Conservation (phyloP, 1,140 invertebrate species). For the Zaprionus camerounensis region DNA sequence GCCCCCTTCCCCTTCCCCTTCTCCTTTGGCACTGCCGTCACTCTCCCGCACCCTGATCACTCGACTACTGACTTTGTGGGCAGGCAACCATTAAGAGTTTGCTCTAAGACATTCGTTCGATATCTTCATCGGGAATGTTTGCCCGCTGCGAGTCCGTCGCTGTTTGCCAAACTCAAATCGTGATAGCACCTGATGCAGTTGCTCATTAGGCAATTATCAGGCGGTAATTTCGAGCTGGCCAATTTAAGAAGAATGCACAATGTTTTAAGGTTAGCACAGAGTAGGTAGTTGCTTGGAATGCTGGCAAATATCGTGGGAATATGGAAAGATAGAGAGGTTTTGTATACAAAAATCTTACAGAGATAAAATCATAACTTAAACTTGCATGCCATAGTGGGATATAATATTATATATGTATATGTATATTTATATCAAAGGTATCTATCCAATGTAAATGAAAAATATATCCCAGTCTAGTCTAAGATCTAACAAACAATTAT, state of each 20-base stretch:
- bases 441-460: no score
- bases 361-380: no score
- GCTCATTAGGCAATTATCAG: constrained; percentile 68
- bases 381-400: no score
- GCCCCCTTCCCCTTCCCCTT: background rate
- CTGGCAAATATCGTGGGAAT: background rate
- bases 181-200: constrained; percentile 69
- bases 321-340: background rate
- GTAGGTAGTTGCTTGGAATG: background rate
- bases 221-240: constrained; percentile 15
- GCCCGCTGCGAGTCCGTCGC: constrained; percentile 1
- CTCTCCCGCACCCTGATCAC: background rate
- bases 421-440: no score
- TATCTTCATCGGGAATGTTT: constrained; percentile 52
- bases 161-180: constrained; percentile 63
- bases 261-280: background rate
- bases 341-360: background rate
- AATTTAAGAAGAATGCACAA: constrained; percentile 1
- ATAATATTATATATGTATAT: no score
- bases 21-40: background rate
- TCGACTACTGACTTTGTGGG: constrained; percentile 57
- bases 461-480: no score
- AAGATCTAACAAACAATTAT: background rate
- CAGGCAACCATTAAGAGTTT: constrained; percentile 49
- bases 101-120: constrained; percentile 58